These are phyloP conservation scores for Notolabrus celidotus DNA, from an alignment of 2,797 vertebrate genomes.

Conservation along the genomic window DNA sequence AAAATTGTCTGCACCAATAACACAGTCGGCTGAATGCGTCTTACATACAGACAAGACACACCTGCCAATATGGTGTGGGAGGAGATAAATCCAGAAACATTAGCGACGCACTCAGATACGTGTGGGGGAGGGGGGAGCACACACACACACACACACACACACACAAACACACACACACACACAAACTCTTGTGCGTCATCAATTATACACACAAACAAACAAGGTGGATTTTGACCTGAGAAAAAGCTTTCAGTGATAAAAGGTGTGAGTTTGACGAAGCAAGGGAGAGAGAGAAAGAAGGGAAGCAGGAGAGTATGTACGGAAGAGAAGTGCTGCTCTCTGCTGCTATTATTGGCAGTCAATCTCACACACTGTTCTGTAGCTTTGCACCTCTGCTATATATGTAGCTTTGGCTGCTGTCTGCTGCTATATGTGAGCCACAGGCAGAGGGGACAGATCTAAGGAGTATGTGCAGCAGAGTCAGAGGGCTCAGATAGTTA, in stretches of 20 bases:
- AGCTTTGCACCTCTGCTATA: constrained; percentile 38
- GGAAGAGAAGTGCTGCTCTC: constrained; percentile 33
- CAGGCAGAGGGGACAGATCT: constrained; percentile 25
- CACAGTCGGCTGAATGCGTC: constrained; percentile 67
- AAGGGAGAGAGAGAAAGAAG: constrained; percentile 6
- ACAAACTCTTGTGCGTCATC: constrained; percentile 35
- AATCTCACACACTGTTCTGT: constrained; percentile 36
- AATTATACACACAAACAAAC: constrained; percentile 49
- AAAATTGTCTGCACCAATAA: constrained; percentile 78
- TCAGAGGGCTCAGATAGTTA: not conserved
- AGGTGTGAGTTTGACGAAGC: constrained; percentile 9
- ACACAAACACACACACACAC: constrained; percentile 38
- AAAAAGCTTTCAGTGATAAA: constrained; percentile 28
- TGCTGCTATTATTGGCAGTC: constrained; percentile 57
- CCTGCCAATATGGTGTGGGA: constrained; percentile 70
- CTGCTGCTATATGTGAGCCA: constrained; percentile 26
- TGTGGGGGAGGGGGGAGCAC: not conserved
- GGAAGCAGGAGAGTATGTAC: constrained; percentile 4
- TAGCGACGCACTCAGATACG: constrained; percentile 36
- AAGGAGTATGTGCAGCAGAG: constrained; percentile 10
- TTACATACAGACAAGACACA: constrained; percentile 68
- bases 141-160: constrained; percentile 20
- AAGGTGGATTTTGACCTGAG: constrained; percentile 39
- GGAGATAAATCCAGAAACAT: constrained; percentile 66
- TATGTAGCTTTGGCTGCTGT: constrained; percentile 17